Conservation (phyloP, 2,113 vertebrate species). For the Equus przewalskii region DNA sequence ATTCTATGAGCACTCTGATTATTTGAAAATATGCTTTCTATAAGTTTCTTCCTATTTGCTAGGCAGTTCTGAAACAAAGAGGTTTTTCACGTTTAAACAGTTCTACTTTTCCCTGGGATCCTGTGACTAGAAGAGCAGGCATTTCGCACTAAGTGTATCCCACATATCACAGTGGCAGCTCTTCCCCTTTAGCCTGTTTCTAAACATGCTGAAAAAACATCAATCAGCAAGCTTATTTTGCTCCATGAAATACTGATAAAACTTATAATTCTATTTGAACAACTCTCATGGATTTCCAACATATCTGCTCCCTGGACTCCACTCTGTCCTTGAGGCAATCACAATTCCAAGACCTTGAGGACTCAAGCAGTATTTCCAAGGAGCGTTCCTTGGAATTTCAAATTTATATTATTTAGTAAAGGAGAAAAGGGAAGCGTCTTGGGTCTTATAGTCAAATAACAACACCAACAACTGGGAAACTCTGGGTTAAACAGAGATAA, state of each 20-base stretch:
- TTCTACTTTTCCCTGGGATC: background rate
- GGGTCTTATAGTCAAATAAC: background rate
- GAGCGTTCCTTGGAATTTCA: background rate
- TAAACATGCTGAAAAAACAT: background rate
- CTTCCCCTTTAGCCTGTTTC: background rate
- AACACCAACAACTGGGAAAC: background rate
- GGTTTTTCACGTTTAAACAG: background rate
- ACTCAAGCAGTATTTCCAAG: background rate
- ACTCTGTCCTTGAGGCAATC: background rate
- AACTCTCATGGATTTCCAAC: background rate
- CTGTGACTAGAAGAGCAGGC: background rate
- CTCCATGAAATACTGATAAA: background rate
- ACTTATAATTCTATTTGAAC: background rate
- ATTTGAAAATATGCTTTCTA: constrained; percentile 4
- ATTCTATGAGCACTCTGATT: background rate
- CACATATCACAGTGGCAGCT: background rate
- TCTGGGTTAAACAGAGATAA: background rate
- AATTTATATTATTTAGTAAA: background rate
- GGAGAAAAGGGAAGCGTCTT: background rate
- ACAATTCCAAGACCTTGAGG: background rate
- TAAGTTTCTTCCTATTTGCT: background rate
- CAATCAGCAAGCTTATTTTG: background rate
- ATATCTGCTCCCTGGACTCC: background rate
- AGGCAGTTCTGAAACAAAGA: constrained; percentile 1
- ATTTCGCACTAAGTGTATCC: background rate